These are phyloP conservation scores for Hirtodrosophila duncani DNA, from an alignment of 2,888 invertebrate genomes.

Conservation along the genomic window DNA sequence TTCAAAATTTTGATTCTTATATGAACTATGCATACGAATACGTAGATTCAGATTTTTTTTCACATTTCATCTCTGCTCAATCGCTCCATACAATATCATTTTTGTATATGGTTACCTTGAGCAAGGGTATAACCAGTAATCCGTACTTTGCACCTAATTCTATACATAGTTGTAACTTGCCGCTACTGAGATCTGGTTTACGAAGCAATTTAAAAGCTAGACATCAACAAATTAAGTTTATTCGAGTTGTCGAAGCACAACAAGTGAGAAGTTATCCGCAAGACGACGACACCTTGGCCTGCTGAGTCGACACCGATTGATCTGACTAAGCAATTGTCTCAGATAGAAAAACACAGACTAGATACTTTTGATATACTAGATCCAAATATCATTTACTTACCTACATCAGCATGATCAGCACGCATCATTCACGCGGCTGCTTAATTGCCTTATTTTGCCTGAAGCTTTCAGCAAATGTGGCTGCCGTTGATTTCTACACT, in stretches of 20 bases:
- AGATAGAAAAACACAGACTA: not conserved
- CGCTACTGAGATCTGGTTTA: not conserved
- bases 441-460: slow-evolving; percentile 32
- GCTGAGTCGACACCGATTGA: slow-evolving; percentile 13
- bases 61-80: too few species aligned
- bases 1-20: too few species aligned
- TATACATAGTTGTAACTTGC: slow-evolving; percentile 6
- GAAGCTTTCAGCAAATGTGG: slow-evolving; percentile 5
- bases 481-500: slow-evolving; percentile 51
- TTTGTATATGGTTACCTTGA: too few species aligned
- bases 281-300: not conserved
- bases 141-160: too few species aligned
- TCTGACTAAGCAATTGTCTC: slow-evolving; percentile 6
- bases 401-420: slow-evolving; percentile 28
- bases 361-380: too few species aligned
- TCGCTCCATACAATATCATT: too few species aligned
- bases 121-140: too few species aligned
- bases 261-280: too few species aligned
- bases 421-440: slow-evolving; percentile 10
- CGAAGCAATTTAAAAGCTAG: slow-evolving; percentile 6
- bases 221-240: slow-evolving; percentile 20
- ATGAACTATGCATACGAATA: too few species aligned
- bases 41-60: too few species aligned
- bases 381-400: slow-evolving; percentile 21
- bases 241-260: slow-evolving; percentile 22